Percentiles rank a stretch among this genome's conserved stretches.
phyloP scores from a whole-genome alignment of 1,140 invertebrate species.

The Drosophila murphyi region DNA sequence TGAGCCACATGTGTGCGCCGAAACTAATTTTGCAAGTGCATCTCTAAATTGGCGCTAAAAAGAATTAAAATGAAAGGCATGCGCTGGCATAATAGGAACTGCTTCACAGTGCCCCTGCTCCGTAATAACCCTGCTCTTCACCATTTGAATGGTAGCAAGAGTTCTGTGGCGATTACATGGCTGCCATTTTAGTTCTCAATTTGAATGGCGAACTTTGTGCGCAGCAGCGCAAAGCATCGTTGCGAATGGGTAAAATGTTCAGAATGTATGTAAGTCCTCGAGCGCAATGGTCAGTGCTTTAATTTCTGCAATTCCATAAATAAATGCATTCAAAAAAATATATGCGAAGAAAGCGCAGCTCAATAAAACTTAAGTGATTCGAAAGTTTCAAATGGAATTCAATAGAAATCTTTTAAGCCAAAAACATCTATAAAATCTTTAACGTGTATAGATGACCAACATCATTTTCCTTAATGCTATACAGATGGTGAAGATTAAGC shows the following conservation, averaged over 20 bases:
- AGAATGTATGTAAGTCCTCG: slow-evolving; percentile 12
- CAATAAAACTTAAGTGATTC: slow-evolving; percentile 8
- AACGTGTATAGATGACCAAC: neutral
- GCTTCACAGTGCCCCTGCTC: slow-evolving; percentile 5
- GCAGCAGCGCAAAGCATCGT: neutral
- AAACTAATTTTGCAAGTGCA: slow-evolving; percentile 78
- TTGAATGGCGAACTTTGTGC: slow-evolving; percentile 35
- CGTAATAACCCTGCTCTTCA: too few relatives aligned
- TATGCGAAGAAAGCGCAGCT: neutral
- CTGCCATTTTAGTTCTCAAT: slow-evolving; percentile 36
- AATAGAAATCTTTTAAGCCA: neutral
- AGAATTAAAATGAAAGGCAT: slow-evolving; percentile 75
- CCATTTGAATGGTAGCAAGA: slow-evolving; percentile 17
- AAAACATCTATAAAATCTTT: slow-evolving; percentile 1
- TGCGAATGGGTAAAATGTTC: slow-evolving; percentile 4
- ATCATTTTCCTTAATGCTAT: too few relatives aligned
- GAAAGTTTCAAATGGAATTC: neutral
- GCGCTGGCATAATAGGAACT: slow-evolving; percentile 57
- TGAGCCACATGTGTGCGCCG: slow-evolving; percentile 26
- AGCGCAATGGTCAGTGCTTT: slow-evolving; percentile 24
- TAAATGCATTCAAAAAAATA: slow-evolving; percentile 33
- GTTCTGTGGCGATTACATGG: neutral
- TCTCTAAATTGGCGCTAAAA: slow-evolving; percentile 65
- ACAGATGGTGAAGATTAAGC: too few relatives aligned
- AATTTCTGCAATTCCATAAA: slow-evolving; percentile 35